These are phyloP conservation scores for Motacilla alba DNA, from an alignment of 2,113 vertebrate genomes.

Conservation along the genomic window DNA sequence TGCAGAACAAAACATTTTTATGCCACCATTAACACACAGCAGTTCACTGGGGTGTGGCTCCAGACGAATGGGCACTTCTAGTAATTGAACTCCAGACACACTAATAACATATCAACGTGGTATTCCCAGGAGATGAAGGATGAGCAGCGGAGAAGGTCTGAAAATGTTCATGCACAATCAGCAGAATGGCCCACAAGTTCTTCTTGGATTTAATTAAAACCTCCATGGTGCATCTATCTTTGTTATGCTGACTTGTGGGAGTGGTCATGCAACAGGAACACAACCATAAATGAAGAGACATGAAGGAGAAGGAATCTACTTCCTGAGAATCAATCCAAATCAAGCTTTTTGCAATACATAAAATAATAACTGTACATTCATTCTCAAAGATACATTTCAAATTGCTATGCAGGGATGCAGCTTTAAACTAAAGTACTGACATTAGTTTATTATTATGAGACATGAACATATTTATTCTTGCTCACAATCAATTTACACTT, in stretches of 20 bases:
- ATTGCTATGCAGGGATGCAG: neutral
- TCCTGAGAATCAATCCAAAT: neutral
- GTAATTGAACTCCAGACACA: neutral
- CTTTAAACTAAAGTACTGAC: neutral
- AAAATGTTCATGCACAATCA: neutral
- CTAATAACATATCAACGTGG: neutral
- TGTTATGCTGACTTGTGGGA: neutral
- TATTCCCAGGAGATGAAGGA: neutral
- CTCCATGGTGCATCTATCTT: neutral
- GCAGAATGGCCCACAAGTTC: neutral
- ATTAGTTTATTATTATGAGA: neutral
- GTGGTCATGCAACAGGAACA: neutral
- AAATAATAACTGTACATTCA: neutral
- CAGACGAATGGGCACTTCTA: conserved; percentile 16
- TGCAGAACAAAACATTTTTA: neutral
- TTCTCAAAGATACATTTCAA: neutral
- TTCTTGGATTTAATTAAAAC: neutral
- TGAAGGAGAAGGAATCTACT: neutral
- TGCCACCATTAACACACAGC: neutral
- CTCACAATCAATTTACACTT: neutral
- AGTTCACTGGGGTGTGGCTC: neutral
- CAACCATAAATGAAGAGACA: neutral
- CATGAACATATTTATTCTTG: neutral
- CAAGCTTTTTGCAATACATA: neutral
- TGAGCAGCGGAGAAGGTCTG: neutral